Evolutionary conservation across 2,888 invertebrate species (phyloP).

Genomic region (Tinea pellionella): DNA sequence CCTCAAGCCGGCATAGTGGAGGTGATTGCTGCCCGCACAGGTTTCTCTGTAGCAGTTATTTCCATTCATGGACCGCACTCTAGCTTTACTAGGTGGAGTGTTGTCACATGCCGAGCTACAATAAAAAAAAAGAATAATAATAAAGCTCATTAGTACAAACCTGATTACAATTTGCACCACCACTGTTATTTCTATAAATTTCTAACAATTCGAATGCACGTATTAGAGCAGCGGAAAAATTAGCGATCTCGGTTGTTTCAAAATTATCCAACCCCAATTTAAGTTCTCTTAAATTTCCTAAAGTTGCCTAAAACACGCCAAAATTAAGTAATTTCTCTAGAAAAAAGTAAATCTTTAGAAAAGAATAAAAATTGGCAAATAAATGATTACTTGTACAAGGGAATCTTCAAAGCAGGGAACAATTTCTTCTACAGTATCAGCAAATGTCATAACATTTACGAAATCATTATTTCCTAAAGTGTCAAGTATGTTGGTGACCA

Average conservation of each 20-base stretch:
- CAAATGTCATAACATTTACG: constrained; percentile 95
- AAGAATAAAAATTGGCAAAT: background rate
- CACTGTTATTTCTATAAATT: constrained; percentile 70
- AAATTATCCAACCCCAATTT: constrained; percentile 83
- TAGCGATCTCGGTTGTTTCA: constrained; percentile 90
- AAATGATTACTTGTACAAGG: constrained; percentile 82
- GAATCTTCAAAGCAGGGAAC: constrained; percentile 91
- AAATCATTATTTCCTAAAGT: constrained; percentile 98
- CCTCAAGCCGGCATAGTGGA: too few relatives aligned
- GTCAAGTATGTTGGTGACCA: constrained; percentile 89
- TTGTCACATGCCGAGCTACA: too few relatives aligned
- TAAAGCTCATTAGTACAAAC: constrained; percentile 24
- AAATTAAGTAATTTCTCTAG: constrained; percentile 9
- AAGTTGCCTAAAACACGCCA: constrained; percentile 75
- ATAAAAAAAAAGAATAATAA: background rate
- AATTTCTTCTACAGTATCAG: constrained; percentile 80
- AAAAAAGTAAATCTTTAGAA: background rate
- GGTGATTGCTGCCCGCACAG: too few relatives aligned
- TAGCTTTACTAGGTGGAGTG: too few relatives aligned
- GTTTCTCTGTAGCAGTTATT: too few relatives aligned
- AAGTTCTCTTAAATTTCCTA: constrained; percentile 85
- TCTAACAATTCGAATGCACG: constrained; percentile 90
- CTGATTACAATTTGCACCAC: constrained; percentile 74
- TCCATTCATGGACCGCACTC: too few relatives aligned
- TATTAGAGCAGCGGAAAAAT: constrained; percentile 90